Percentiles rank a stretch among this genome's conserved stretches.
phyloP scores from a whole-genome alignment of 2,113 vertebrate genomes.

The Myotis lucifugus region DNA sequence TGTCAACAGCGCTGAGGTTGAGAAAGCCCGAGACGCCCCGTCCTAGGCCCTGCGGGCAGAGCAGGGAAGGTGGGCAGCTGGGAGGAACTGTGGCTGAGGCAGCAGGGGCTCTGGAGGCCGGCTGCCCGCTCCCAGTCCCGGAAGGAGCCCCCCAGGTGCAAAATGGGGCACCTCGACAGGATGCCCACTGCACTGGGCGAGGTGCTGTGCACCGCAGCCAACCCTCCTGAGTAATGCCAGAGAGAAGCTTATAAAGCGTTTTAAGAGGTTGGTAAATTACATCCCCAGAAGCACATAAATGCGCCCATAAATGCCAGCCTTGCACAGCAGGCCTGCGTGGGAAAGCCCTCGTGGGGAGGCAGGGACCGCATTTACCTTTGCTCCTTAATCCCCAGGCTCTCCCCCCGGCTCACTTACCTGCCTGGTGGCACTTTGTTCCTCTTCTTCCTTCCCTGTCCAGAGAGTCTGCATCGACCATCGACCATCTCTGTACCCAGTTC shows the following conservation, averaged over 20 bases:
- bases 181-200: neutral
- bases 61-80: fast-evolving
- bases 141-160: neutral
- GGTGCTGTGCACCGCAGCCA: neutral
- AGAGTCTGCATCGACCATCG: neutral
- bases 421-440: neutral
- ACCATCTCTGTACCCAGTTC: neutral
- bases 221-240: neutral
- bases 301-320: conserved; percentile 13
- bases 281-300: conserved; percentile 63
- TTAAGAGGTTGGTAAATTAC: conserved; percentile 70
- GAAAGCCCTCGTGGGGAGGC: neutral
- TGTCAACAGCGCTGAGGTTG: neutral
- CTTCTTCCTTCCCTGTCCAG: neutral
- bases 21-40: neutral
- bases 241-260: conserved; percentile 67
- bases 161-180: neutral
- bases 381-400: neutral
- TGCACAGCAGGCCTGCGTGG: neutral
- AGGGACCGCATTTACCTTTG: neutral
- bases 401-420: neutral
- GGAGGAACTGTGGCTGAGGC: neutral
- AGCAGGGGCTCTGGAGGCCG: neutral
- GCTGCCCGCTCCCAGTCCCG: fast-evolving
- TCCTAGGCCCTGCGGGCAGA: fast-evolving